These are phyloP conservation scores for Lypha dubia DNA, from an alignment of 2,888 invertebrate genomes.

Conservation along the genomic window DNA sequence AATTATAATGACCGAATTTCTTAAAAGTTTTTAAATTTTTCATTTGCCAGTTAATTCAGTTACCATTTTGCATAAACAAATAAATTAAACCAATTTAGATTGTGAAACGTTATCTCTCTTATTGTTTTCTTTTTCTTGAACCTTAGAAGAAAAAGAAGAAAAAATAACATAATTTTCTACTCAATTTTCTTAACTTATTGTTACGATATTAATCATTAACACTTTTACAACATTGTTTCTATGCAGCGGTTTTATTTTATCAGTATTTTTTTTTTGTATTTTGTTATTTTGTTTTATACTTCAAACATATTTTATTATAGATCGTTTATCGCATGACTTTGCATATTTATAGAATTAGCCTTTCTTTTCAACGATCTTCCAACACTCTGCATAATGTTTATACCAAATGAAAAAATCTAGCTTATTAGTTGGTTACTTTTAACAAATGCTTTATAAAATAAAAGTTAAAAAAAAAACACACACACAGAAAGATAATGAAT, in stretches of 20 bases:
- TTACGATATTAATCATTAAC: conserved; percentile 62
- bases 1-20: no score
- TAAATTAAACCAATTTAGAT: conserved; percentile 17
- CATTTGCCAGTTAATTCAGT: background rate
- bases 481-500: background rate
- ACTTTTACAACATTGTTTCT: conserved; percentile 63
- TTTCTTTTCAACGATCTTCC: conserved; percentile 24
- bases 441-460: background rate
- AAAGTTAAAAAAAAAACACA: conserved; percentile 1
- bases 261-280: conserved; percentile 5
- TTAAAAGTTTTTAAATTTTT: background rate
- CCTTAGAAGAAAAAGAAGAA: background rate
- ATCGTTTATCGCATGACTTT: conserved; percentile 79
- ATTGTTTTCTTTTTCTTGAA: conserved; percentile 6
- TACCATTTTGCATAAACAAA: background rate
- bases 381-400: background rate
- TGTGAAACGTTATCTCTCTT: background rate
- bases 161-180: conserved; percentile 76
- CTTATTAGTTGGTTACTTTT: conserved; percentile 68
- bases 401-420: conserved; percentile 44
- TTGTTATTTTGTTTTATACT: conserved; percentile 35
- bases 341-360: conserved; percentile 81
- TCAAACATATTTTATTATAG: conserved; percentile 62
- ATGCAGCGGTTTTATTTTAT: conserved; percentile 34
- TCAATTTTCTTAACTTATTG: conserved; percentile 74